These are phyloP conservation scores for Ophioderma brevispina DNA, from an alignment of 35 echinoderm and acorn worm genomes.

Conservation along the genomic window DNA sequence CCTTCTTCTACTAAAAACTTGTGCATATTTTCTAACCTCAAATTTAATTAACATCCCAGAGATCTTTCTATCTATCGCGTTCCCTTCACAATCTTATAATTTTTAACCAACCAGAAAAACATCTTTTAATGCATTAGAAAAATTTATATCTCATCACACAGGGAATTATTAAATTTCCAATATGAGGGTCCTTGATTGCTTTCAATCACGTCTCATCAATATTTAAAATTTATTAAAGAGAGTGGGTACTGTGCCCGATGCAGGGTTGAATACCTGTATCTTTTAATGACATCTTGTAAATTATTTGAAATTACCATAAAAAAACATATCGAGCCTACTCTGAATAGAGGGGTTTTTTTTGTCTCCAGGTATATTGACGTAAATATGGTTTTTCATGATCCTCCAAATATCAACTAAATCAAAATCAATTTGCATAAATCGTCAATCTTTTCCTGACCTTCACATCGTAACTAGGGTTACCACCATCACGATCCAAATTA, in stretches of 20 bases:
- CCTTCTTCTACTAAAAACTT: no score
- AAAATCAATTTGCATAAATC: not conserved
- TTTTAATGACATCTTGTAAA: not conserved
- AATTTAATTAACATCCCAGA: no score
- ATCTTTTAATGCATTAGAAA: no score
- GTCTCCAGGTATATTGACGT: slow-evolving; percentile 18
- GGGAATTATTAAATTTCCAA: not conserved
- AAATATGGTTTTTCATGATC: not conserved
- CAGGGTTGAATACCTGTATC: not conserved
- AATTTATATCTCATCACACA: no score
- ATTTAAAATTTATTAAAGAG: not conserved
- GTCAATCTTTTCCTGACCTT: not conserved
- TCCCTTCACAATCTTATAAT: no score
- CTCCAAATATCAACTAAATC: slow-evolving; percentile 26
- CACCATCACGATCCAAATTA: not conserved
- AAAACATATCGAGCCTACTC: not conserved
- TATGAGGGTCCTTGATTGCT: not conserved
- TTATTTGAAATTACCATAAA: slow-evolving; percentile 7
- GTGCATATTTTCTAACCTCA: no score
- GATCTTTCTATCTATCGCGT: no score
- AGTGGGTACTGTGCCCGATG: not conserved
- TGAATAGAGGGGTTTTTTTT: slow-evolving; percentile 1
- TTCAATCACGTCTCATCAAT: not conserved
- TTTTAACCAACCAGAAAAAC: no score
- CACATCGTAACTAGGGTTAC: not conserved